phyloP scores from a whole-genome alignment of 1,140 invertebrate species.

The Zophobas atratus region DNA sequence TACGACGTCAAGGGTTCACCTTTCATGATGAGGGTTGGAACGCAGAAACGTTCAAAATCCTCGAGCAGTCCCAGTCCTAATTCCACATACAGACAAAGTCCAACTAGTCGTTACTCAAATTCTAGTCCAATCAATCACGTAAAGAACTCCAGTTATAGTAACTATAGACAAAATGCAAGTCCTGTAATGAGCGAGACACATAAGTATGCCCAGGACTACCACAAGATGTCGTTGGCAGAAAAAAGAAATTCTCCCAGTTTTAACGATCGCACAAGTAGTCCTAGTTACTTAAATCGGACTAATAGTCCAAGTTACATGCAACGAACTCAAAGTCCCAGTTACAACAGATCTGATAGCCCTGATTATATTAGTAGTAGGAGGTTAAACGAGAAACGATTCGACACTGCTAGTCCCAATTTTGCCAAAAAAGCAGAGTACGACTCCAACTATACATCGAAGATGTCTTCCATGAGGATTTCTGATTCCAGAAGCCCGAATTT shows the following conservation, averaged over 20 bases:
- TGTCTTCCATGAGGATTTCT: constrained; percentile 60
- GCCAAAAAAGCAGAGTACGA: constrained; percentile 60
- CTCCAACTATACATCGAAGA: constrained; percentile 59
- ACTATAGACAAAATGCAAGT: constrained; percentile 62
- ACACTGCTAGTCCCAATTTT: constrained; percentile 61
- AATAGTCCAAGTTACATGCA: constrained; percentile 60
- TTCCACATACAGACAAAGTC: constrained; percentile 65
- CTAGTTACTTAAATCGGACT: constrained; percentile 44
- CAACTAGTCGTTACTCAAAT: constrained; percentile 63
- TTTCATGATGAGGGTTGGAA: constrained; percentile 85
- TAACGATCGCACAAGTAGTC: constrained; percentile 55
- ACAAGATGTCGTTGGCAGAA: constrained; percentile 62
- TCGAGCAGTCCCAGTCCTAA: constrained; percentile 60
- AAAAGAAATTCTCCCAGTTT: constrained; percentile 65
- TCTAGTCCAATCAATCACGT: constrained; percentile 55
- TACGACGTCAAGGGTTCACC: constrained; percentile 94
- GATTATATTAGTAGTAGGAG: constrained; percentile 62
- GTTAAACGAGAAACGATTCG: constrained; percentile 61
- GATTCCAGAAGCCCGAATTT: constrained; percentile 61
- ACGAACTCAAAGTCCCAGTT: constrained; percentile 57
- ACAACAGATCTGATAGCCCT: constrained; percentile 60
- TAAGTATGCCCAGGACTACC: constrained; percentile 62
- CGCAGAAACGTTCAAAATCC: constrained; percentile 70
- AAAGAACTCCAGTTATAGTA: constrained; percentile 59
- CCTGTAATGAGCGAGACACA: constrained; percentile 59